These are phyloP conservation scores for Poliocrania exsul DNA, from an alignment of 2,797 vertebrate species.

Conservation along the genomic window DNA sequence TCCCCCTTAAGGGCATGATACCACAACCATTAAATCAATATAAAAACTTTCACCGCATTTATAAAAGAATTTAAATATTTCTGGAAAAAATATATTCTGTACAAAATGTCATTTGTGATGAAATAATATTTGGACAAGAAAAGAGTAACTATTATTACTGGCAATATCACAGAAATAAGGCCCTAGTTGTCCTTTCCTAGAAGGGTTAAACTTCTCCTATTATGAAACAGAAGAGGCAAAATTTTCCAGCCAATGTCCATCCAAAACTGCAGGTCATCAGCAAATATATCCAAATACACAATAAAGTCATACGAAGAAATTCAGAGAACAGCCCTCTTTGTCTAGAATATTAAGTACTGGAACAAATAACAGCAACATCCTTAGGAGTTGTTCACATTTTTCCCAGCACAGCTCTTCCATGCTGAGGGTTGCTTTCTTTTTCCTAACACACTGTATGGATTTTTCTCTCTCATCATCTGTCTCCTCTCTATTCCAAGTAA, in stretches of 20 bases:
- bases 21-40: not conserved
- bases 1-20: not conserved
- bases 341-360: slow-evolving; percentile 52
- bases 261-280: slow-evolving; percentile 63
- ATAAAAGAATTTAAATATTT: slow-evolving; percentile 34
- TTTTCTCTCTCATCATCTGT: not conserved
- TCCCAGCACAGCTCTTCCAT: slow-evolving; percentile 13
- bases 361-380: slow-evolving; percentile 53
- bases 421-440: not conserved
- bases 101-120: not conserved
- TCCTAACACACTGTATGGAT: not conserved
- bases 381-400: slow-evolving; percentile 16
- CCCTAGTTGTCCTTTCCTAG: slow-evolving; percentile 28
- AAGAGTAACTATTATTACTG: slow-evolving; percentile 36
- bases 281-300: slow-evolving; percentile 50
- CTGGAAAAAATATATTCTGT: slow-evolving; percentile 7
- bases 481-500: not conserved
- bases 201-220: slow-evolving; percentile 63
- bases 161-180: slow-evolving; percentile 18
- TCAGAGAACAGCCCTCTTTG: slow-evolving; percentile 34
- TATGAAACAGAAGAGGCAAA: slow-evolving; percentile 51
- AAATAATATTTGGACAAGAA: slow-evolving; percentile 43
- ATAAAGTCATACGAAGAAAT: slow-evolving; percentile 39
- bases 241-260: slow-evolving; percentile 48
- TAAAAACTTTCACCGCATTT: slow-evolving; percentile 25